A percentile compares a stretch with the other conserved stretches of the same genome.
phyloP scores from a whole-genome alignment of 1,140 invertebrate species.

The Thalassaphorura encarpata region DNA sequence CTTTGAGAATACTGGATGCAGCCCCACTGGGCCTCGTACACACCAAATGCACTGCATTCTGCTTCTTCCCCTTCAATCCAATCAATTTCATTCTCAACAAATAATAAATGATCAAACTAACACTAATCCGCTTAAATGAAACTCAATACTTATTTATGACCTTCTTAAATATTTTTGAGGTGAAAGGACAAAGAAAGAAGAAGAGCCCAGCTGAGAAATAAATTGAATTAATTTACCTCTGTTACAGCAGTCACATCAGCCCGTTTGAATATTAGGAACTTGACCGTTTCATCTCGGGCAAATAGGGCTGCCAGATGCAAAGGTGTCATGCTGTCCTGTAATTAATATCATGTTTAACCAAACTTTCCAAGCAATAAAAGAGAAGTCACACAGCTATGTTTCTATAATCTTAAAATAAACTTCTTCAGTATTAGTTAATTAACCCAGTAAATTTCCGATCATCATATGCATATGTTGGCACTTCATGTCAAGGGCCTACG shows the following conservation, averaged over 20 bases:
- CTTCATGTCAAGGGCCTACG: too few species aligned
- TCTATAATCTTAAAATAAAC: too few species aligned
- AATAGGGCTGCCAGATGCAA: conserved; percentile 87
- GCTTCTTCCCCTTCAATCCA: conserved; percentile 55
- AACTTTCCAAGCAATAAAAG: too few species aligned
- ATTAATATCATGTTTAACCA: too few species aligned
- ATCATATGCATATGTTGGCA: too few species aligned
- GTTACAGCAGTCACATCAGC: conserved; percentile 84
- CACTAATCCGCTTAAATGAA: neutral
- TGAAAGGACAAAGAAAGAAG: neutral
- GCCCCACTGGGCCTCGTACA: conserved; percentile 79
- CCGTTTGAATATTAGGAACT: conserved; percentile 73
- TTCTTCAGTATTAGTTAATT: too few species aligned
- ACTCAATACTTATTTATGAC: neutral
- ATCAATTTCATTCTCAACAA: neutral
- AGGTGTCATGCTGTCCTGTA: conserved; percentile 38
- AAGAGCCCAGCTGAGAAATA: neutral
- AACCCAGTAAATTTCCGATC: too few species aligned
- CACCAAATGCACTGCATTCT: conserved; percentile 83
- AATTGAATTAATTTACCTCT: conserved; percentile 58
- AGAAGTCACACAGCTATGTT: too few species aligned
- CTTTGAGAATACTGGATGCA: conserved; percentile 74
- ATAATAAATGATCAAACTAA: neutral
- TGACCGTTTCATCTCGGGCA: conserved; percentile 88
- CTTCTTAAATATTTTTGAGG: neutral